Percentiles rank a stretch among this genome's conserved stretches.
These are phyloP conservation scores for Helicoverpa armigera DNA, from an alignment of 1,140 invertebrate species.

Conservation along the genomic window DNA sequence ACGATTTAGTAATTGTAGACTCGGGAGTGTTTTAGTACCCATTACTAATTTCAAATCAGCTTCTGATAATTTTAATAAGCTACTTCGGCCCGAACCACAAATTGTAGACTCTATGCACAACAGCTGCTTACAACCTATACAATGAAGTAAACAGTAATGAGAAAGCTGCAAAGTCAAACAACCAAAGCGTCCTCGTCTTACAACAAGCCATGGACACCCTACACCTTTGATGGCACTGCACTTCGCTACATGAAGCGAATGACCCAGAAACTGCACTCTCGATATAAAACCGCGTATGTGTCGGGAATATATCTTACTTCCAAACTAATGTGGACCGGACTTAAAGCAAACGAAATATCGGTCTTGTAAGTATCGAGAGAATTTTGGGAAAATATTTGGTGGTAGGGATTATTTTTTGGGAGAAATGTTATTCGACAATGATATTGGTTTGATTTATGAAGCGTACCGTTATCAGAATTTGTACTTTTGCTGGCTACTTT, in stretches of 20 bases:
- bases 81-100: no score
- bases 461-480: no score
- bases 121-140: no score
- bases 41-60: no score
- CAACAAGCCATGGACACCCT: not conserved
- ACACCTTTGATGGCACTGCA: slow-evolving; percentile 40
- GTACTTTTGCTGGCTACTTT: no score
- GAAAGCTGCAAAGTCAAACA: not conserved
- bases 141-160: not conserved
- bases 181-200: not conserved
- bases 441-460: not conserved
- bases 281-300: slow-evolving; percentile 52
- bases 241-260: slow-evolving; percentile 60
- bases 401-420: not conserved
- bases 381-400: not conserved
- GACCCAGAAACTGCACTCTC: slow-evolving; percentile 62
- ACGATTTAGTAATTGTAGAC: no score
- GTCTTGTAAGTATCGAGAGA: not conserved
- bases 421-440: not conserved
- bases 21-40: no score
- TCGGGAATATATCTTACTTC: slow-evolving; percentile 37
- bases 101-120: no score
- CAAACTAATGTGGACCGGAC: slow-evolving; percentile 10
- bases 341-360: not conserved
- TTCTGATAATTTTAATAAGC: no score